Percentiles rank a stretch among this genome's conserved stretches.
Conservation (phyloP, 2,113 vertebrate genomes). For the Alosa alosa region DNA sequence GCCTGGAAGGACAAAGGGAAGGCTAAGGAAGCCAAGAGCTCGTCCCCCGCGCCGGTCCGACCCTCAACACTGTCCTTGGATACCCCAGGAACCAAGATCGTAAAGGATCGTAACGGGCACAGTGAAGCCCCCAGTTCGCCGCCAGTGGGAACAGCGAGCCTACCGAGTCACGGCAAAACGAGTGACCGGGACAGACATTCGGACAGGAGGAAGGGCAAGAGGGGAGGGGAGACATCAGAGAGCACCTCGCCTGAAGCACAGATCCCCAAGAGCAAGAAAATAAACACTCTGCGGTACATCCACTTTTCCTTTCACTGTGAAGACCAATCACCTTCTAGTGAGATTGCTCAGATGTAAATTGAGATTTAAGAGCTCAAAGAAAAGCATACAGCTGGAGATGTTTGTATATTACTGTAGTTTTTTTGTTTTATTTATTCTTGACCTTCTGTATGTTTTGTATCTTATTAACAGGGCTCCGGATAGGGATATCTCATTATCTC, state of each 20-base stretch:
- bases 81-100: slow-evolving; percentile 24
- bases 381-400: neutral
- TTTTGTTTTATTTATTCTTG: neutral
- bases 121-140: slow-evolving; percentile 62
- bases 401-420: neutral
- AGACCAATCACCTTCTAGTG: neutral
- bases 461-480: slow-evolving; percentile 28
- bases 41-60: slow-evolving; percentile 34
- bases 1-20: slow-evolving; percentile 67
- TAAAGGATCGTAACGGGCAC: slow-evolving; percentile 29
- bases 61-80: slow-evolving; percentile 51
- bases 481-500: slow-evolving; percentile 52
- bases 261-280: slow-evolving; percentile 47
- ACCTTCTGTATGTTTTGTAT: neutral
- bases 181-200: slow-evolving; percentile 74
- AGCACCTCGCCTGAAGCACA: slow-evolving; percentile 29
- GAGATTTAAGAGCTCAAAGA: neutral
- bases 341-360: neutral
- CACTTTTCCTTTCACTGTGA: neutral
- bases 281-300: slow-evolving; percentile 54
- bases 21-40: slow-evolving; percentile 58
- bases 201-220: slow-evolving; percentile 79
- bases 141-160: slow-evolving; percentile 50
- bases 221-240: slow-evolving; percentile 54
- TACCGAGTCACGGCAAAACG: slow-evolving; percentile 73